These are phyloP conservation scores for Zoanthus sansibaricus DNA, from an alignment of 92 coral and sea anemone species.

Conservation along the genomic window DNA sequence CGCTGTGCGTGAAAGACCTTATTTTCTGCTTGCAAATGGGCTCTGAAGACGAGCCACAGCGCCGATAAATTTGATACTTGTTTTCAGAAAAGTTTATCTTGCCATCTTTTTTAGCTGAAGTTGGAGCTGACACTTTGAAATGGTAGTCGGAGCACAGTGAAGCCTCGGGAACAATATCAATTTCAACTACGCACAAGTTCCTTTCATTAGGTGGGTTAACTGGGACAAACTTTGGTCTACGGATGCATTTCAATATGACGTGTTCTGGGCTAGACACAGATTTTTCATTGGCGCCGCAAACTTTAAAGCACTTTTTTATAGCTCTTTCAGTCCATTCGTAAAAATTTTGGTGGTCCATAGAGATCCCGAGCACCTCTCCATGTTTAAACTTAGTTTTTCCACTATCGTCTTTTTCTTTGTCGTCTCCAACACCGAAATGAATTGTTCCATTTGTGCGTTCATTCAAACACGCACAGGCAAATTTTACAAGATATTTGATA, in stretches of 20 bases:
- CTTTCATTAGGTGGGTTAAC: neutral
- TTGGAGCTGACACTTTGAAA: slow-evolving; percentile 37
- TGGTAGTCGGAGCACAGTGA: slow-evolving; percentile 15
- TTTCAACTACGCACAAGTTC: slow-evolving; percentile 28
- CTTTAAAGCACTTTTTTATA: slow-evolving; percentile 19
- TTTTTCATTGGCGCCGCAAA: slow-evolving; percentile 8
- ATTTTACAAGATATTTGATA: slow-evolving; percentile 33
- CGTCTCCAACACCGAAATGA: slow-evolving; percentile 72
- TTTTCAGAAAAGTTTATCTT: neutral
- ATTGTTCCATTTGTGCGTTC: slow-evolving; percentile 72
- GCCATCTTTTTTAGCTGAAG: neutral
- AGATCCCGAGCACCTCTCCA: slow-evolving; percentile 42
- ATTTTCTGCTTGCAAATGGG: slow-evolving; percentile 4
- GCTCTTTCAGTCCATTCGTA: slow-evolving; percentile 37
- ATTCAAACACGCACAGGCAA: slow-evolving; percentile 65
- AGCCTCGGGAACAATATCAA: slow-evolving; percentile 35
- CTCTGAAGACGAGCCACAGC: slow-evolving; percentile 33
- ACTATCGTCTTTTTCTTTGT: slow-evolving; percentile 11
- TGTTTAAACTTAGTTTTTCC: slow-evolving; percentile 37
- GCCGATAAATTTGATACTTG: slow-evolving; percentile 34
- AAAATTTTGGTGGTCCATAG: slow-evolving; percentile 4
- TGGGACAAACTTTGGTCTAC: slow-evolving; percentile 33
- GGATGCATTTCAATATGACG: slow-evolving; percentile 11
- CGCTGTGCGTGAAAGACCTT: neutral
- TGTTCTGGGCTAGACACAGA: slow-evolving; percentile 7